These are phyloP conservation scores for Xylocopa sonorina DNA, from an alignment of 1,140 invertebrate species.

Conservation along the genomic window DNA sequence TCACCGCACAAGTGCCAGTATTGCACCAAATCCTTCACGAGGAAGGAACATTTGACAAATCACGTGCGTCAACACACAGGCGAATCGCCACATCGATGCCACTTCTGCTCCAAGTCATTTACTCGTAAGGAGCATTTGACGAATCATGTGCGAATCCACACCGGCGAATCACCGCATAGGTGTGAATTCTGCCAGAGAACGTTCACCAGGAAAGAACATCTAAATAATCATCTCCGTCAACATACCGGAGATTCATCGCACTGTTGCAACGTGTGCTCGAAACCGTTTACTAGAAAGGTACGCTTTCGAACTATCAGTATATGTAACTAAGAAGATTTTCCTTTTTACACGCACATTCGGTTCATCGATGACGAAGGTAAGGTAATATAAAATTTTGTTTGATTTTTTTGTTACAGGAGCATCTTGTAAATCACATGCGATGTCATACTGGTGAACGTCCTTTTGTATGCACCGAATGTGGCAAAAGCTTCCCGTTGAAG, in stretches of 20 bases:
- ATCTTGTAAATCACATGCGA: conserved; percentile 89
- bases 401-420: conserved; percentile 81
- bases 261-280: conserved; percentile 92
- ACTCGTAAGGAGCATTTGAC: conserved; percentile 91
- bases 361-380: no score
- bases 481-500: conserved; percentile 93
- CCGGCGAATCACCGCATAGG: conserved; percentile 90
- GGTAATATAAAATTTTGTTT: no score
- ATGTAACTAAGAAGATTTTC: background rate
- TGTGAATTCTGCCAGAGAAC: conserved; percentile 91
- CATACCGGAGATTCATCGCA: conserved; percentile 95
- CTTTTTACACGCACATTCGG: no score
- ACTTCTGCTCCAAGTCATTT: conserved; percentile 92
- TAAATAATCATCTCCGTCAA: conserved; percentile 90
- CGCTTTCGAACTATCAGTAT: conserved; percentile 18
- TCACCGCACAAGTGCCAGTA: conserved; percentile 85
- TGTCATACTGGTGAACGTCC: conserved; percentile 95
- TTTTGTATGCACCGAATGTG: conserved; percentile 91
- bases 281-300: conserved; percentile 93
- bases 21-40: conserved; percentile 90
- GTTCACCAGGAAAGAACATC: conserved; percentile 91
- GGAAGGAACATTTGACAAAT: conserved; percentile 95
- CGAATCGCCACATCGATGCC: conserved; percentile 91
- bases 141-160: conserved; percentile 88
- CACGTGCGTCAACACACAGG: conserved; percentile 91